Evolutionary conservation across 2,797 vertebrate species (phyloP).

Genomic region (Octomys mimax): DNA sequence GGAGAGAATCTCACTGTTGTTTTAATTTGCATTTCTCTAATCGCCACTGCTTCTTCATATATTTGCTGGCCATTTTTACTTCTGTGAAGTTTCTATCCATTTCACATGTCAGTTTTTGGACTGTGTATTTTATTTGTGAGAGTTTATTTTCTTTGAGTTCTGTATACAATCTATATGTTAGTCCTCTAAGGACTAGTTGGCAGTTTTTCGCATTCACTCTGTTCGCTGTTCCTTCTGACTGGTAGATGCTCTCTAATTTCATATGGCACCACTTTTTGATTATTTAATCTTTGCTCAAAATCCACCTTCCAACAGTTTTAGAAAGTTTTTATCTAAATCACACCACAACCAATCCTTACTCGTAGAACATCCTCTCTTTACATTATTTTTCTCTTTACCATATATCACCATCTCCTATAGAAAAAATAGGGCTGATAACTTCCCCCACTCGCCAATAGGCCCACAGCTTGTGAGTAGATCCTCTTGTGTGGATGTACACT

Average conservation of each 20-base stretch:
- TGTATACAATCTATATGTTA: background rate
- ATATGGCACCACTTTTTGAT: background rate
- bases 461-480: background rate
- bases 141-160: background rate
- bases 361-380: background rate
- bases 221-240: background rate
- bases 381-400: background rate
- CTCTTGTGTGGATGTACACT: background rate
- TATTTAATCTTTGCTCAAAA: background rate
- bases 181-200: background rate
- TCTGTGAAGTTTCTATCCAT: background rate
- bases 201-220: background rate
- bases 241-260: background rate
- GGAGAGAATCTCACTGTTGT: background rate
- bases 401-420: background rate
- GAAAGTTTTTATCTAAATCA: background rate
- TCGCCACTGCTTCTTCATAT: background rate
- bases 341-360: background rate
- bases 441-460: background rate
- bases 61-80: background rate
- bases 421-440: background rate
- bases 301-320: background rate
- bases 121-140: background rate
- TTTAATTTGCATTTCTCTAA: background rate
- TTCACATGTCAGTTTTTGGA: background rate